Percentiles rank a stretch among this genome's conserved stretches.
phyloP scores from a whole-genome alignment of 1,140 invertebrate species.

The Orius laevigatus region DNA sequence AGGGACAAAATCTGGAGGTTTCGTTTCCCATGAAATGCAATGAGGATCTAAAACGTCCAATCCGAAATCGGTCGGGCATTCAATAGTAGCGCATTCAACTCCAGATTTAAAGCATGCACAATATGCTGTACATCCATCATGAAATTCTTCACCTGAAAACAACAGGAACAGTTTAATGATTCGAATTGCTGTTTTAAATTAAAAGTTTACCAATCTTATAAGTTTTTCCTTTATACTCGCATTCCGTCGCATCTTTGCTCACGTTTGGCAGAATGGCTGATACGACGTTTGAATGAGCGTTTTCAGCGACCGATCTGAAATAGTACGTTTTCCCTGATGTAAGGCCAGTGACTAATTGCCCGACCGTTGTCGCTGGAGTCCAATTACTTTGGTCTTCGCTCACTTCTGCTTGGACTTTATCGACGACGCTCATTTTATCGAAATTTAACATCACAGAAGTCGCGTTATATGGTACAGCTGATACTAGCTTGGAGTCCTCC shows the following conservation, averaged over 20 bases:
- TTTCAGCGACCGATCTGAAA: conserved; percentile 23
- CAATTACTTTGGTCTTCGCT: conserved; percentile 28
- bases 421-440: conserved; percentile 14
- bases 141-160: conserved; percentile 37
- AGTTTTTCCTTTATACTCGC: conserved; percentile 37
- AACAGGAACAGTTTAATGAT: neutral
- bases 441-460: conserved; percentile 26
- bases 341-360: conserved; percentile 19
- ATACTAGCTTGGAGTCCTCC: conserved; percentile 23
- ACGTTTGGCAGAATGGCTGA: conserved; percentile 22
- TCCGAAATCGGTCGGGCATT: conserved; percentile 67
- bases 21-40: conserved; percentile 70
- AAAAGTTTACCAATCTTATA: conserved; percentile 33
- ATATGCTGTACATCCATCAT: conserved; percentile 55
- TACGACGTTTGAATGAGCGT: conserved; percentile 22
- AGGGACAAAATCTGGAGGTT: conserved; percentile 49
- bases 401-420: conserved; percentile 23
- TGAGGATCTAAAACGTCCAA: conserved; percentile 63
- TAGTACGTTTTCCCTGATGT: conserved; percentile 23
- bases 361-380: conserved; percentile 23
- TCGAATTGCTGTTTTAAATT: too few relatives aligned
- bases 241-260: conserved; percentile 23
- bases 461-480: conserved; percentile 26
- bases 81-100: conserved; percentile 56
- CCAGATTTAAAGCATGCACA: conserved; percentile 49